phyloP scores from a whole-genome alignment of 2,113 vertebrate species.

The Vulpes vulpes region DNA sequence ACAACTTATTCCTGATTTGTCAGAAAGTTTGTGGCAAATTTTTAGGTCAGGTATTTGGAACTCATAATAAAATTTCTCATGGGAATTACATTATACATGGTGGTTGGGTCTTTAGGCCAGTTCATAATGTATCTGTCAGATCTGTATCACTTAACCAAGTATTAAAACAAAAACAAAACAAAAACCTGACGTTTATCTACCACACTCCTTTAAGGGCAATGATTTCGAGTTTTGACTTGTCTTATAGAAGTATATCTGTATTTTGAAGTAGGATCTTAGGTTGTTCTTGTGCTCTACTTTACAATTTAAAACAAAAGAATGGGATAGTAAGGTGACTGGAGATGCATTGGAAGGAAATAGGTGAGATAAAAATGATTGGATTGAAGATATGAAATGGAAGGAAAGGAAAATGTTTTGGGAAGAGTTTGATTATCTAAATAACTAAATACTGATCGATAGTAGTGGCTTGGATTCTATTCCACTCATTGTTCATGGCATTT shows the following conservation, averaged over 20 bases:
- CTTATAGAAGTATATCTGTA: neutral
- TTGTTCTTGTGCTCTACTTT: neutral
- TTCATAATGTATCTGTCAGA: neutral
- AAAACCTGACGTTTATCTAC: neutral
- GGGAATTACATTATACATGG: neutral
- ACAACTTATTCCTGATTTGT: neutral
- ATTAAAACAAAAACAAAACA: neutral
- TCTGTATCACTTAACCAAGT: neutral
- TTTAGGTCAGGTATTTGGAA: slow-evolving; percentile 12
- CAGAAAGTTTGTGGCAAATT: neutral
- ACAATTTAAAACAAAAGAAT: neutral
- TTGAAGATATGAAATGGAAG: neutral
- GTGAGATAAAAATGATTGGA: neutral
- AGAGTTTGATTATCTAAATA: neutral
- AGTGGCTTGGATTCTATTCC: neutral
- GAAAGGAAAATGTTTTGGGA: neutral
- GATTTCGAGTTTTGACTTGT: neutral
- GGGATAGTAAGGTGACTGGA: neutral
- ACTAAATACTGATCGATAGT: neutral
- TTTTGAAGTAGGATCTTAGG: neutral
- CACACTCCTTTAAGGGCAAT: neutral
- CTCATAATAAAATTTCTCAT: neutral
- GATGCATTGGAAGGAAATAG: neutral
- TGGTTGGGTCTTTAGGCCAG: neutral
- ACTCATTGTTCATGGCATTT: neutral